A percentile compares a stretch with the other conserved stretches of the same genome.
Conservation (phyloP, 2,113 vertebrate species). For the Egretta garzetta region DNA sequence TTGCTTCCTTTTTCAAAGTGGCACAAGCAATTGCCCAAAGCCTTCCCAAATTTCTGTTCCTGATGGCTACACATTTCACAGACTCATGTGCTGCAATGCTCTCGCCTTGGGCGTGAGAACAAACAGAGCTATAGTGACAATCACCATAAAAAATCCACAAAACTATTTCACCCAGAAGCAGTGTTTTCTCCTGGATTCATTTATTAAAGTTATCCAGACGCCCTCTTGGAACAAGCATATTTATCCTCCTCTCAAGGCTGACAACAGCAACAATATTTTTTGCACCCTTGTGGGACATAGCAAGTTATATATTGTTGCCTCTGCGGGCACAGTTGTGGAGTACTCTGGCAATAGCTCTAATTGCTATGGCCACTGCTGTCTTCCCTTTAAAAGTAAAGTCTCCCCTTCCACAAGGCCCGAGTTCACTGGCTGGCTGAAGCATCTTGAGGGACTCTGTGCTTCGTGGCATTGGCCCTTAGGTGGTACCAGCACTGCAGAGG, state of each 20-base stretch:
- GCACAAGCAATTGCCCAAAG: conserved; percentile 19
- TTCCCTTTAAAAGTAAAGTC: conserved; percentile 36
- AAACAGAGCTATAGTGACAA: conserved; percentile 59
- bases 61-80: neutral
- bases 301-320: neutral
- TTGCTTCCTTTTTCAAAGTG: conserved; percentile 51
- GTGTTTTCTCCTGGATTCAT: conserved; percentile 73
- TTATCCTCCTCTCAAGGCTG: conserved; percentile 65
- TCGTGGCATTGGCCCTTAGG: conserved; percentile 14
- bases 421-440: conserved; percentile 23
- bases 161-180: conserved; percentile 71
- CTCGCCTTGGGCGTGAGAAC: neutral
- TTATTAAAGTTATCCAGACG: conserved; percentile 68
- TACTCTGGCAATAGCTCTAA: conserved; percentile 43
- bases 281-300: conserved; percentile 59
- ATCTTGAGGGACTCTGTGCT: neutral
- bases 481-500: neutral
- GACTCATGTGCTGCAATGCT: neutral
- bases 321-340: conserved; percentile 6
- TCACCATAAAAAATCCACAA: conserved; percentile 63
- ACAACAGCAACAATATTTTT: conserved; percentile 63
- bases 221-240: conserved; percentile 66
- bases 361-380: neutral
- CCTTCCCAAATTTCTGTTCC: conserved; percentile 47
- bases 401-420: conserved; percentile 11